These are phyloP conservation scores for Dryadula phaetusa DNA, from an alignment of 2,888 invertebrate species.

Conservation along the genomic window DNA sequence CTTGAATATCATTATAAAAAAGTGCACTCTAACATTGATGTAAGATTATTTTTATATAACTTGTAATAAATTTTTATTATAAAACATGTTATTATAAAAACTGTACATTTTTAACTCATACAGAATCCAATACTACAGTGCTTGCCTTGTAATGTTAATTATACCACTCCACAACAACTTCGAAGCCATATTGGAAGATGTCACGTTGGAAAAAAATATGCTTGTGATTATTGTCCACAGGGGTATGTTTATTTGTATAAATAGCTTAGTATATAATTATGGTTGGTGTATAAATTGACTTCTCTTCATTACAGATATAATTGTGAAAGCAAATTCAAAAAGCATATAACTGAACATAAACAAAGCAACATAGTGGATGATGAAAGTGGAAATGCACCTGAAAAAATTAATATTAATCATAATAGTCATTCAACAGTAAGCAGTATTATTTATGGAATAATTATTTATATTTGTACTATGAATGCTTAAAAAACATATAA, in stretches of 20 bases:
- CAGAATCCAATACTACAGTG: constrained; percentile 14
- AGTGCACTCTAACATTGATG: neutral
- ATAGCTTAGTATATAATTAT: neutral
- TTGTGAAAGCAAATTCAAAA: constrained; percentile 2
- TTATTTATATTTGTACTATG: neutral
- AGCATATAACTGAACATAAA: neutral
- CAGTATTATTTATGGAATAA: neutral
- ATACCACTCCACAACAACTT: constrained; percentile 6
- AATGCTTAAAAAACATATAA: no score
- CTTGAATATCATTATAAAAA: constrained; percentile 18
- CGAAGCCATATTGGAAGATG: neutral
- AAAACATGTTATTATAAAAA: neutral
- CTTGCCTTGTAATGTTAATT: constrained; percentile 3
- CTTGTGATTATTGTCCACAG: constrained; percentile 6
- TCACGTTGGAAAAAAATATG: neutral
- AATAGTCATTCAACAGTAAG: neutral
- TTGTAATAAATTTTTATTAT: neutral
- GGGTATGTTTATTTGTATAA: neutral
- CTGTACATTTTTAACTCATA: neutral
- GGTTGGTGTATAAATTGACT: neutral
- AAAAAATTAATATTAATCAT: neutral
- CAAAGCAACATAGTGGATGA: neutral
- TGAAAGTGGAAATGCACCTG: no score
- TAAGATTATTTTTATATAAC: constrained; percentile 3
- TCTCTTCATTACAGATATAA: neutral